Conservation (phyloP, 2,797 vertebrate genomes). For the Lycodopsis pacificus region DNA sequence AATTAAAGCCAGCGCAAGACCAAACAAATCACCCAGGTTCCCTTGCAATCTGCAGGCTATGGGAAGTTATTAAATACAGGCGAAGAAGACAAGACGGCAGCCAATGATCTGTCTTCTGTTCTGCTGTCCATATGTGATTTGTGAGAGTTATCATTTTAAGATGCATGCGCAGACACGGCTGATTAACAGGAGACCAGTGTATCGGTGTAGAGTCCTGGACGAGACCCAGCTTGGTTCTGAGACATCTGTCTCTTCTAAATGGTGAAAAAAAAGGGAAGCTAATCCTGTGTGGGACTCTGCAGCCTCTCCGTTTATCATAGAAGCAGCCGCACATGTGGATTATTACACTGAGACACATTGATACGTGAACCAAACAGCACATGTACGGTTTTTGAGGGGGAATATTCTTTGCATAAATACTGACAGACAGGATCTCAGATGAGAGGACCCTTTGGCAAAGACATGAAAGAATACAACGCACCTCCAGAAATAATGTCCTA, state of each 20-base stretch:
- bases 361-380: conserved; percentile 3
- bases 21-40: conserved; percentile 17
- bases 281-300: conserved; percentile 55
- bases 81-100: conserved; percentile 16
- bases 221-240: conserved; percentile 29
- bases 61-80: conserved; percentile 36
- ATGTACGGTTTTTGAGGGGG: conserved; percentile 3
- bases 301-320: conserved; percentile 24
- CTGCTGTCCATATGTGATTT: conserved; percentile 8
- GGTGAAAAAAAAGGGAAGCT: conserved; percentile 23
- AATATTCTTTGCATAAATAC: conserved; percentile 2
- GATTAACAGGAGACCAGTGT: conserved; percentile 39
- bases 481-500: neutral
- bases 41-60: conserved; percentile 4
- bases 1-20: conserved; percentile 47
- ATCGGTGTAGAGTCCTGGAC: conserved; percentile 30
- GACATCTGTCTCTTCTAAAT: conserved; percentile 58
- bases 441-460: neutral
- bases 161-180: conserved; percentile 14
- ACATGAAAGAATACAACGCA: neutral
- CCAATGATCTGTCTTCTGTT: conserved; percentile 2
- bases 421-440: conserved; percentile 1
- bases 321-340: conserved; percentile 17
- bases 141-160: conserved; percentile 16
- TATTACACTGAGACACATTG: conserved; percentile 6